A percentile compares a stretch with the other conserved stretches of the same genome.
phyloP scores from a whole-genome alignment of 2,113 vertebrate species.

The Cynopterus brachyotis region DNA sequence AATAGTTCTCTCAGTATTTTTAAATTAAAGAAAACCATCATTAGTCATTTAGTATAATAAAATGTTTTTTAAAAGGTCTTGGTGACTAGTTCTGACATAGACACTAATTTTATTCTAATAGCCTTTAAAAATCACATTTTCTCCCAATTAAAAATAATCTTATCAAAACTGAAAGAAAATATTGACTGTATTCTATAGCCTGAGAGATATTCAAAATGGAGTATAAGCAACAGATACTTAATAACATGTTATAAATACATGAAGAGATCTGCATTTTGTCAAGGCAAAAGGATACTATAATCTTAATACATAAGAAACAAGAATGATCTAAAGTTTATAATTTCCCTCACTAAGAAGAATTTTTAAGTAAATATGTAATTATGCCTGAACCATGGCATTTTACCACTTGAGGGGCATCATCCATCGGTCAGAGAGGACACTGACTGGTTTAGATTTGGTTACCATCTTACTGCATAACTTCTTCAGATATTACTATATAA shows the following conservation, averaged over 20 bases:
- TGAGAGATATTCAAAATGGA: neutral
- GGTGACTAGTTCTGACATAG: neutral
- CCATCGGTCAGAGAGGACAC: neutral
- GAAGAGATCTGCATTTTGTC: neutral
- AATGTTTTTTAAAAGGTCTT: neutral
- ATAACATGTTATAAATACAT: neutral
- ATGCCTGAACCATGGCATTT: neutral
- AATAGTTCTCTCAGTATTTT: neutral
- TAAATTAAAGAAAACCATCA: neutral
- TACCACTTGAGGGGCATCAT: neutral
- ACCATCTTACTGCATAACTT: too few species aligned
- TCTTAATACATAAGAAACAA: neutral
- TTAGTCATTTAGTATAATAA: conserved; percentile 6
- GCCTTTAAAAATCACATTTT: neutral
- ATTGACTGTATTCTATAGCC: neutral
- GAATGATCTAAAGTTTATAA: neutral
- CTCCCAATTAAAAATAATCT: neutral
- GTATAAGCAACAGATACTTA: neutral
- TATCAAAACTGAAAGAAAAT: neutral
- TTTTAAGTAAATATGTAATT: neutral
- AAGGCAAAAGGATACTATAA: neutral
- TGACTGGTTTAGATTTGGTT: neutral
- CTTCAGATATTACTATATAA: neutral
- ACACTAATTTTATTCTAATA: neutral
- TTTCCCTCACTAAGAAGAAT: neutral